Evolutionary conservation across 2,888 invertebrate species (phyloP), one percentile per base, ranked within the genome.

Genomic region (Caenorhabditis afra): DNA sequence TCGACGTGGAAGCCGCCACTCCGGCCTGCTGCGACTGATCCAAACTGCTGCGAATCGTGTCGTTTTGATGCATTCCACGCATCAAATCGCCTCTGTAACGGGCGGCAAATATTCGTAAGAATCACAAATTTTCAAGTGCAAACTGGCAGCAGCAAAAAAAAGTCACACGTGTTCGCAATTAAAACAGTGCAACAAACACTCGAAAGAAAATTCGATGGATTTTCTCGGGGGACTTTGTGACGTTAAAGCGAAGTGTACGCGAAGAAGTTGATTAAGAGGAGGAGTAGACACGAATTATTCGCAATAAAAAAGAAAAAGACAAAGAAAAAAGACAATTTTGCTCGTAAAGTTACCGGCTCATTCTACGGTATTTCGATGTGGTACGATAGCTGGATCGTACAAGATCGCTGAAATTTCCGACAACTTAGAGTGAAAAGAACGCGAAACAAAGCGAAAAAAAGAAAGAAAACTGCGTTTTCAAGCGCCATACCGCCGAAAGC

Each of bases 1-100:
- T 78, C 22, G 77, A 57, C 35, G 61, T 44, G 22, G 65, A 70
- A 8, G 62, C 59, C 11, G 62, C 77, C n/a, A 49, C 61, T 39
- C 61, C 64, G 16, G 18, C 3, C 7, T 29, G 29, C 7, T 29
- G 44, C 16, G 50, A 35, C 16, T 76, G 79, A 50, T 81, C 79
- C 18, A 79, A 4, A 50, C 70, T 75, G 61, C 74, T 78, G 50
- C 81, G 81, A 23, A 82, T 81, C 16, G 83, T 77, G 44, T 85
- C 81, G 37, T 81, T 81, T 29, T 78, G 59, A 29, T 79, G 83
- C 75, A 85, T 79, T 44, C 81, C 77, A 14, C 80, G 73, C 81
- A 85, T 81, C 75, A 85, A 53, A 23, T 85, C 85, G 37, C 84
- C 74, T 71, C 85, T 85, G 81, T 58, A 83, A 75, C n/a, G n/a